phyloP scores from a whole-genome alignment of 2,888 invertebrate species.

The Spilarctia lutea region DNA sequence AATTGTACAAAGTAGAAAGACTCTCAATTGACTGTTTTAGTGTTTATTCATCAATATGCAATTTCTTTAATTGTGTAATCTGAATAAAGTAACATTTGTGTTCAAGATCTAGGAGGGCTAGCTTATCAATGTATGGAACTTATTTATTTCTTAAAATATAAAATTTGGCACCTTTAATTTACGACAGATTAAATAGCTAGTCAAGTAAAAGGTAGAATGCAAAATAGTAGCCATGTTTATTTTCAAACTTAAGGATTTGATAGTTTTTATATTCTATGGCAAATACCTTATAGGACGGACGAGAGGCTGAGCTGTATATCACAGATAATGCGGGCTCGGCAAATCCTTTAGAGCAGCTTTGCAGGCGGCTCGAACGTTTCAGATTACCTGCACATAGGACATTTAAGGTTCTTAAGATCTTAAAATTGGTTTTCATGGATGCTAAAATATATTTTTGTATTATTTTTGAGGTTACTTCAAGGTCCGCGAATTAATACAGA shows the following conservation, averaged over 20 bases:
- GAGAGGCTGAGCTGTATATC: conserved; percentile 87
- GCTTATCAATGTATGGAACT: background rate
- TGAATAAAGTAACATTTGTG: conserved; percentile 1
- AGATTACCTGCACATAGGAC: conserved; percentile 70
- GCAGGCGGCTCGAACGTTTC: conserved; percentile 83
- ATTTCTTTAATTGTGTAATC: background rate
- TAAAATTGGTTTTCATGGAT: conserved; percentile 24
- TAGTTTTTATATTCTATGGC: background rate
- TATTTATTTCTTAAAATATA: background rate
- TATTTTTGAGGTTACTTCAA: conserved; percentile 78
- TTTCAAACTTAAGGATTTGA: background rate
- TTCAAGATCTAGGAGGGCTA: background rate
- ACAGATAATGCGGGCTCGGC: conserved; percentile 87
- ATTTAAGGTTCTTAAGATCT: conserved; percentile 32
- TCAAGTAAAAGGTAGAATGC: background rate
- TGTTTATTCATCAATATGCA: background rate
- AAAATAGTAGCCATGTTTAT: background rate
- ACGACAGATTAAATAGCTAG: background rate
- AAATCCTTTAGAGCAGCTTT: conserved; percentile 84
- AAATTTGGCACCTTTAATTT: conserved; percentile 3
- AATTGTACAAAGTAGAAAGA: background rate
- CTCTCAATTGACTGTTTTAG: background rate
- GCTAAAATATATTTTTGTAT: background rate
- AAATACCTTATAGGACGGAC: conserved; percentile 86
- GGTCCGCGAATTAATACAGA: conserved; percentile 47